These are phyloP conservation scores for Cygnus buccinator DNA, from an alignment of 2,113 vertebrate species.

Conservation along the genomic window DNA sequence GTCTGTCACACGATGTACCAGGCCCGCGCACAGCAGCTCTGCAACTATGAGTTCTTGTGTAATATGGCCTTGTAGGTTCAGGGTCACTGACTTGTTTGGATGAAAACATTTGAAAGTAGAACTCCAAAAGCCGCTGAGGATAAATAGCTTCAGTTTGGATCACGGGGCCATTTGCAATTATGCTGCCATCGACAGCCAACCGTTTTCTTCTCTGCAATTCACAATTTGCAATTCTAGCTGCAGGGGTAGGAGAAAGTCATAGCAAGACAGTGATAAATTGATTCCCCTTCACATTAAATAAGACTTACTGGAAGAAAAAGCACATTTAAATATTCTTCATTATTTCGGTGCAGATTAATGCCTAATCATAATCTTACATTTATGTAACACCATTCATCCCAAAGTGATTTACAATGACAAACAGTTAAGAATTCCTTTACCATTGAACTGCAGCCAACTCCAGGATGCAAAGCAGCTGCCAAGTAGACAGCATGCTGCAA, in stretches of 20 bases:
- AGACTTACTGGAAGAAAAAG: not conserved
- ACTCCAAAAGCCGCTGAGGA: not conserved
- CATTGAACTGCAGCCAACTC: not conserved
- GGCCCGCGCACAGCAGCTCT: not conserved
- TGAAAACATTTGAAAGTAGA: not conserved
- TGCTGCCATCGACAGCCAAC: rapidly evolving
- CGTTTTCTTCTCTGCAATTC: not conserved
- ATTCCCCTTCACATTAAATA: not conserved
- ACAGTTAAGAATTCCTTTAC: not conserved
- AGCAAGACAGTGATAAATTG: not conserved
- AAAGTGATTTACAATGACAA: not conserved
- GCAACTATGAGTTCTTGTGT: rapidly evolving
- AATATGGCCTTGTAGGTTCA: not conserved
- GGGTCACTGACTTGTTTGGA: not conserved
- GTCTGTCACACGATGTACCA: rapidly evolving
- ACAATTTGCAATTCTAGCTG: not conserved
- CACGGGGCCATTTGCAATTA: not conserved
- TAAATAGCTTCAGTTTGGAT: not conserved
- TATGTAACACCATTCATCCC: not conserved
- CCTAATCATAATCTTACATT: not conserved
- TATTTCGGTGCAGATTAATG: not conserved
- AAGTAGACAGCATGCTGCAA: not conserved
- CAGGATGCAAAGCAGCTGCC: constrained; percentile 9
- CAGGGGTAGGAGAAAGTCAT: not conserved
- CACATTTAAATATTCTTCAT: not conserved